Conservation (phyloP, 1,140 invertebrate species). For the Drosophila setifemur region DNA sequence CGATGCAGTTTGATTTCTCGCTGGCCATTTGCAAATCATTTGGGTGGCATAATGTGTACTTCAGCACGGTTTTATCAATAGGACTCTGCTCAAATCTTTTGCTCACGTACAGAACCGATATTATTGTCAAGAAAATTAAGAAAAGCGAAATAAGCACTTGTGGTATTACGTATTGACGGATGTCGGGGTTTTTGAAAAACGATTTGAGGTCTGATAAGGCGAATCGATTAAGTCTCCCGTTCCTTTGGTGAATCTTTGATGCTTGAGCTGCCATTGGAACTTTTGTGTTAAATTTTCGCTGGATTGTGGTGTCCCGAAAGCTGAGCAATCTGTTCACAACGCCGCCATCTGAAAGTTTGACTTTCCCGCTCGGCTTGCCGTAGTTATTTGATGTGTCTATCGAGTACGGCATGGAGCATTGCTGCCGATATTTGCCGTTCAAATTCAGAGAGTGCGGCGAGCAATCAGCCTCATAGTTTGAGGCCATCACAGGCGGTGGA, state of each 20-base stretch:
- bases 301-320: conserved; percentile 61
- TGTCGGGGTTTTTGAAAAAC: conserved; percentile 50
- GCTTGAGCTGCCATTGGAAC: conserved; percentile 17
- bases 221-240: conserved; percentile 21
- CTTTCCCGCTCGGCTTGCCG: conserved; percentile 32
- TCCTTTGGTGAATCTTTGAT: conserved; percentile 22
- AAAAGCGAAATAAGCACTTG: conserved; percentile 59
- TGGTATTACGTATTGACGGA: conserved; percentile 56
- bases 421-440: conserved; percentile 42
- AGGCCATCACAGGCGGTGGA: conserved; percentile 64
- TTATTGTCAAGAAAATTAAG: conserved; percentile 58
- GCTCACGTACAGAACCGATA: conserved; percentile 57
- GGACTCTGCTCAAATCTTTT: conserved; percentile 56
- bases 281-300: conserved; percentile 44
- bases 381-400: conserved; percentile 37
- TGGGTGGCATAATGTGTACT: conserved; percentile 53
- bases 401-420: conserved; percentile 27
- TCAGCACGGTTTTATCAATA: conserved; percentile 42
- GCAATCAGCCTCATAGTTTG: conserved; percentile 59
- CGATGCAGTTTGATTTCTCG: conserved; percentile 36
- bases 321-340: conserved; percentile 67
- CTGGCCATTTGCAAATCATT: conserved; percentile 21
- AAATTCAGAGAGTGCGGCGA: conserved; percentile 38
- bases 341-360: conserved; percentile 51
- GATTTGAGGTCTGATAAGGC: conserved; percentile 33